phyloP scores from a whole-genome alignment of 2,888 invertebrate species.

The Pseudococcus viburni region DNA sequence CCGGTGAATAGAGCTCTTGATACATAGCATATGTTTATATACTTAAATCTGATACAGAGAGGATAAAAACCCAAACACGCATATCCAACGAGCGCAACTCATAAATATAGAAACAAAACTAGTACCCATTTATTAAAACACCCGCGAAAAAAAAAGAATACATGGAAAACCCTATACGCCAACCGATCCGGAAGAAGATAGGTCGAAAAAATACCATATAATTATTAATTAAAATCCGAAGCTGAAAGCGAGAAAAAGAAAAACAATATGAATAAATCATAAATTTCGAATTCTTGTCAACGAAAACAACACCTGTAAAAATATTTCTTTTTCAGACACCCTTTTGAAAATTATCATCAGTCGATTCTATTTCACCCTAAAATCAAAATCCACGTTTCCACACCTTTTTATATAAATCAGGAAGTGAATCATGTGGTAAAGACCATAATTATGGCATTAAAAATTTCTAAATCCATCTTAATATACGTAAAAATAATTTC shows the following conservation, averaged over 20 bases:
- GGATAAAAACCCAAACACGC: conserved; percentile 12
- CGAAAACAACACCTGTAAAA: not conserved
- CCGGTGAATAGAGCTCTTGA: not conserved
- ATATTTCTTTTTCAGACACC: not conserved
- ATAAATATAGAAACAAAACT: not conserved
- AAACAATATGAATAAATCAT: not conserved
- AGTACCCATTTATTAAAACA: not conserved
- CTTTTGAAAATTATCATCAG: not conserved
- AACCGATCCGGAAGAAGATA: conserved; percentile 10
- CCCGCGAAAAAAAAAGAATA: not conserved
- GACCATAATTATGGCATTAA: not conserved
- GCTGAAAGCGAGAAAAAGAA: not conserved
- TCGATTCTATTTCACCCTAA: not conserved
- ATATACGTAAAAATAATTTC: not conserved
- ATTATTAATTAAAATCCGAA: not conserved
- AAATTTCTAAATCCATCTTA: not conserved
- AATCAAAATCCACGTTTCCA: not conserved
- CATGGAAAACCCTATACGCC: not conserved
- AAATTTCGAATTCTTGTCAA: not conserved
- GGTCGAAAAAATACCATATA: not conserved
- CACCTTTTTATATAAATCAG: not conserved
- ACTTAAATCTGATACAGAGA: not conserved
- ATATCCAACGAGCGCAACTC: not conserved
- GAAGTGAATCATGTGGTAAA: not conserved
- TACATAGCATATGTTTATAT: not conserved